Evolutionary conservation across 2,113 vertebrate genomes (phyloP).

Genomic region (Cairina moschata): DNA sequence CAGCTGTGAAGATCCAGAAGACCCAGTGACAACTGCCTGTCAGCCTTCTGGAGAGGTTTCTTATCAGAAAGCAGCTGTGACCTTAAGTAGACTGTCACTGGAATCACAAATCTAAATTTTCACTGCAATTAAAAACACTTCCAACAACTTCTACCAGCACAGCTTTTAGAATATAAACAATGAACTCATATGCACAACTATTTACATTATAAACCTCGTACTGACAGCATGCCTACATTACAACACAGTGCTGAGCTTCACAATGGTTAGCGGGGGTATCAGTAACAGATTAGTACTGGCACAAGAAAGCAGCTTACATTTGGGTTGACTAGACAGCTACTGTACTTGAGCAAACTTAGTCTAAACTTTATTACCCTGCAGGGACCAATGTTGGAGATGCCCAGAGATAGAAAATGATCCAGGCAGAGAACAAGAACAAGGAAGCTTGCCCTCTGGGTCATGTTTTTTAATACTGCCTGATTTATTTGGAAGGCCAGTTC

Average conservation of each 20-base stretch:
- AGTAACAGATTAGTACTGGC: neutral
- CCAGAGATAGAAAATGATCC: neutral
- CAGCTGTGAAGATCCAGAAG: constrained; percentile 67
- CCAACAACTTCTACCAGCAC: neutral
- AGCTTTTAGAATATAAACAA: neutral
- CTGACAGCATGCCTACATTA: neutral
- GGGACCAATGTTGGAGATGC: neutral
- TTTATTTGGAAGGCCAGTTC: neutral
- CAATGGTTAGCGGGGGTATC: neutral
- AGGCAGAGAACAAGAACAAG: neutral
- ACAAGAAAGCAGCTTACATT: neutral
- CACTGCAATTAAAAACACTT: neutral
- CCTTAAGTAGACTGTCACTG: constrained; percentile 73
- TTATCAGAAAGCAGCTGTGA: constrained; percentile 72
- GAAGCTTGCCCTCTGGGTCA: neutral
- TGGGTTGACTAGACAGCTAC: neutral
- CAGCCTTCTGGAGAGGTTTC: constrained; percentile 28
- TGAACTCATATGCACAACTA: neutral
- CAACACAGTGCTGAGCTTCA: neutral
- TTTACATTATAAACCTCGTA: neutral
- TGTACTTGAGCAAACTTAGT: neutral
- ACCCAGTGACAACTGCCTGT: neutral
- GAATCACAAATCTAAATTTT: constrained; percentile 78
- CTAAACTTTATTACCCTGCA: neutral
- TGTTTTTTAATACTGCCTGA: neutral